Evolutionary conservation across 2,888 invertebrate genomes (phyloP), one percentile per base, ranked within the genome.

Genomic region (Monochamus alternatus): DNA sequence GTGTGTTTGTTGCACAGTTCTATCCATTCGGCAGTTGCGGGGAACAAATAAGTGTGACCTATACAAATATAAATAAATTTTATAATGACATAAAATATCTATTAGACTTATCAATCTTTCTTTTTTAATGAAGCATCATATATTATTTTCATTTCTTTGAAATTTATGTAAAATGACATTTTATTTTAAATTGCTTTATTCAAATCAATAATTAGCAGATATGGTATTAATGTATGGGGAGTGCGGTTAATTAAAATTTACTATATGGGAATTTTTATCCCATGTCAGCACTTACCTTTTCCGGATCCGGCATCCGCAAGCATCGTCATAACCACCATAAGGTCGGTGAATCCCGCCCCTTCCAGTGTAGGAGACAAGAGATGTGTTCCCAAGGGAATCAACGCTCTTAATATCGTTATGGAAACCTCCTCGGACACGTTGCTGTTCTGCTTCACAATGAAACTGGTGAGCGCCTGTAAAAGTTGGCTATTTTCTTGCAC

Each of bases 251-350:
- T 22, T 22, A 0, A 22, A 22, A 22, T 22, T 22, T 22, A 22
- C 22, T 22, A 1, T 22, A 22, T 22, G 22, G 0, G 22, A 22
- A 22, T 1, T 1, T 22, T 22, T 22, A 22, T 1, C 22, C 22
- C 22, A 22, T 22, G 22, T 44, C 10, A 63, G 44, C 67, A 38
- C 67, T 71, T 67, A 80, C 80, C 96, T 63, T 92, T 90, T 38
- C 96, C 96, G 4, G 93, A 91, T 30, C 96, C 95, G 30, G 96
- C 95, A 87, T 97, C 96, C 0, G 97, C 97, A 80, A 98, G 87
- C 65, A 93, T 94, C 2, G 94, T 93, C 95, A 96, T 95, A 4
- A 95, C 93, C 75, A 92, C 90, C 91, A 96, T 92, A 7, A 96
- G 89, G 84, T 95, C 95, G 0, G 94, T 92, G 85, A 96, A 95